Conservation (phyloP, 2,113 vertebrate genomes). For the rat (Rattus norvegicus) region GRCr8 NC_086020.1:136196501-136197000, state of each 20-base stretch:
- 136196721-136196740: not conserved
- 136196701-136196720: not conserved
- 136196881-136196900: not conserved
- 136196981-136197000: too few relatives aligned
- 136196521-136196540: not conserved
- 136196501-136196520: not conserved
- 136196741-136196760: not conserved
- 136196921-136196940: too few relatives aligned
- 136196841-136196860: rapidly evolving
- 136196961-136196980: too few relatives aligned
- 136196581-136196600: not conserved
- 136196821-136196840: not conserved
- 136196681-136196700: not conserved
- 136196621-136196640: not conserved
- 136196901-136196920: too few relatives aligned
- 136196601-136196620: too few relatives aligned
- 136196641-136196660: not conserved
- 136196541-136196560: not conserved
- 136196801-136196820: too few relatives aligned
- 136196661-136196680: too few relatives aligned
- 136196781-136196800: not conserved
- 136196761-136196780: too few relatives aligned
- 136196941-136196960: too few relatives aligned
- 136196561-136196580: not conserved
- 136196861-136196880: not conserved